Percentiles rank a stretch among this genome's conserved stretches.
Evolutionary conservation across 1,140 invertebrate genomes (phyloP).

Genomic region (Penaeus indicus): DNA sequence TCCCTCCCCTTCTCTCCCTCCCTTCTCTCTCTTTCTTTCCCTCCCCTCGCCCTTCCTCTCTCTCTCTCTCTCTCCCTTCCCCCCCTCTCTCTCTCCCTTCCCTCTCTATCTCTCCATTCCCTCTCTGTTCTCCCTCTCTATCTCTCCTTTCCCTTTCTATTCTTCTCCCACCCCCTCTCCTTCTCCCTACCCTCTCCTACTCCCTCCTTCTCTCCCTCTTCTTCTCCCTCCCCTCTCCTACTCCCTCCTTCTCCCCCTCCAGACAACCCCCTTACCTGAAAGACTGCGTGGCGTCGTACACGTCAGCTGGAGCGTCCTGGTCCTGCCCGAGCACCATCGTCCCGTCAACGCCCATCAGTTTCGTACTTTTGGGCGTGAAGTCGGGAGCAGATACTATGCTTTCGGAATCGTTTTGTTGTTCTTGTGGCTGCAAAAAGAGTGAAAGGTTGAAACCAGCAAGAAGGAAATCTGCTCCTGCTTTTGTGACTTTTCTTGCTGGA

Average conservation of each 20-base stretch:
- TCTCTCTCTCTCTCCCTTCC: background rate
- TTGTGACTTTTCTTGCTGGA: no score
- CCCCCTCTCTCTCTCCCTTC: background rate
- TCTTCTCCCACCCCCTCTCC: background rate
- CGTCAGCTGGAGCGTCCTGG: constrained; percentile 38
- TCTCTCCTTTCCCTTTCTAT: background rate
- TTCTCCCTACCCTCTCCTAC: no score
- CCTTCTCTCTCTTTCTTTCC: background rate
- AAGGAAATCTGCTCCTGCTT: no score
- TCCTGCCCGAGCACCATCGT: constrained; percentile 47
- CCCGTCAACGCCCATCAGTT: constrained; percentile 23
- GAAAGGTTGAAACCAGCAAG: no score
- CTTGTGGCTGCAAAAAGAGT: no score
- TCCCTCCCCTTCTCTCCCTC: background rate
- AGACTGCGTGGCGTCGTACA: constrained; percentile 26
- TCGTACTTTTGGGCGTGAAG: background rate
- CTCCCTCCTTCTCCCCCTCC: no score
- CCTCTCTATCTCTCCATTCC: no score
- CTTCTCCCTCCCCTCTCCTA: no score
- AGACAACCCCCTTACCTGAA: background rate
- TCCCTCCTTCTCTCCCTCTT: no score
- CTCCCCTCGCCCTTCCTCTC: background rate
- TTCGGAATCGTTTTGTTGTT: background rate
- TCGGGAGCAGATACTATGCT: background rate
- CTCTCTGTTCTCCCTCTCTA: no score